Evolutionary conservation across 2,888 invertebrate species (phyloP).

Genomic region (Hydrotaea diabolus): DNA sequence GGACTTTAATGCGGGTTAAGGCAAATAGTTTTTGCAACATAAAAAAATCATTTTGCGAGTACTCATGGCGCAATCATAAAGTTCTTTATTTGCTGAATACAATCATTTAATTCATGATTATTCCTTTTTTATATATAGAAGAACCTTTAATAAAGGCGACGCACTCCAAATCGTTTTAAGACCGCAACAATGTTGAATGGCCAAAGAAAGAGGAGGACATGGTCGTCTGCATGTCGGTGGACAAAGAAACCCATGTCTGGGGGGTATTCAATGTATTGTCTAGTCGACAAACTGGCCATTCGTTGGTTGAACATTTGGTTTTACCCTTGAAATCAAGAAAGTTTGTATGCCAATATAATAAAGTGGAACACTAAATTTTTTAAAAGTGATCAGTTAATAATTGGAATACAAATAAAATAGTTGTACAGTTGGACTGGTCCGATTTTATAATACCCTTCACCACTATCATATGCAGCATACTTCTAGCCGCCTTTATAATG

Average conservation of each 20-base stretch:
- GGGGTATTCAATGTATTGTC: neutral
- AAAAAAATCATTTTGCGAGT: neutral
- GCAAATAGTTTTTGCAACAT: conserved; percentile 4
- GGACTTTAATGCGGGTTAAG: conserved; percentile 16
- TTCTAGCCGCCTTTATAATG: too few relatives aligned
- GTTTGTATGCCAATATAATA: too few relatives aligned
- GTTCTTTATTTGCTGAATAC: conserved; percentile 26
- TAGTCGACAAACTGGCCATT: neutral
- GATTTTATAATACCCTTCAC: too few relatives aligned
- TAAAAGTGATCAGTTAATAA: too few relatives aligned
- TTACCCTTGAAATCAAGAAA: too few relatives aligned
- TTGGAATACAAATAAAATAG: too few relatives aligned
- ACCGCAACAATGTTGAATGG: conserved; percentile 4
- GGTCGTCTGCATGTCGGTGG: neutral
- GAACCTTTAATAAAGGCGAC: neutral
- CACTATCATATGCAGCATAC: too few relatives aligned
- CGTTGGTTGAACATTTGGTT: too few relatives aligned
- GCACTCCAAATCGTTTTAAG: conserved; percentile 11
- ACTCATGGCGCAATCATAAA: conserved; percentile 3
- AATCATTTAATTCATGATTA: conserved; percentile 34
- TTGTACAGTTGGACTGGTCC: too few relatives aligned
- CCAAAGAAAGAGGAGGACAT: neutral
- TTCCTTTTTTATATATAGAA: neutral
- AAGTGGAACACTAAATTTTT: too few relatives aligned
- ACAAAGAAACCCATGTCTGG: neutral